Base-by-base conservation (phyloP, 2,113 vertebrate genomes). In the Spea bombifrons region DNA sequence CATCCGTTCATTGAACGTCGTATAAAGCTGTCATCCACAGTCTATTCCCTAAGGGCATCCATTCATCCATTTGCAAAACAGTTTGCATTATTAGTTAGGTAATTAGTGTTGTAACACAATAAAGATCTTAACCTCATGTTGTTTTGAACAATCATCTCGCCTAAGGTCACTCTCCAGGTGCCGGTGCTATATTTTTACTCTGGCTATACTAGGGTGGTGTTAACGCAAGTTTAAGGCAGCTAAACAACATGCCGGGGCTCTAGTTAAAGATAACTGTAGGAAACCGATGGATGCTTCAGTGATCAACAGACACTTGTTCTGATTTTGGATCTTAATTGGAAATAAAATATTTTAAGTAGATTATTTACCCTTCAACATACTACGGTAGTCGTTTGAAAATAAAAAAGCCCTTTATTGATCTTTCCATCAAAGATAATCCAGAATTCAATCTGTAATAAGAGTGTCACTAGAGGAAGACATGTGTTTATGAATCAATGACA, bases 51-150 rank as follows among this genome's bases (percentile, higher is more conserved):
- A 68, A 71, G 78, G 78, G 53, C 46, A 74, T 80, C 53, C 66
- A 80, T 73, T 80, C 65, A 80, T 61, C 71, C 64, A 59, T 66
- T 74, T 80, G 78, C 71, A 68, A 74, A 80, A 78, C 76, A 80
- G 71, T 80, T 80, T 74, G 78, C 71, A 74, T 80, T 80, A 80
- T 80, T 80, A 80, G 64, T 68, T 68, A 68, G 78, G 63, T 80
- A 80, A 80, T 80, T 73, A 80, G 64, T 80, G 78, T 71, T 63
- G 71, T 63, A 68, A 61, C 78, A 80, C 71, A 80, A 80, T 80
- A 66, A 73, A 68, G 78, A 80, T 80, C 78, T 80, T 80, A 80
- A 65, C 64, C 66, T 80, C 64, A 57, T 66, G 63, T 55, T 79
- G 76, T 79, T 64, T 66, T 52, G 50, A 68, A 74, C 78, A 80